Base-by-base conservation (phyloP, 2,888 invertebrate species). In the Pristionchus arcanus region DNA sequence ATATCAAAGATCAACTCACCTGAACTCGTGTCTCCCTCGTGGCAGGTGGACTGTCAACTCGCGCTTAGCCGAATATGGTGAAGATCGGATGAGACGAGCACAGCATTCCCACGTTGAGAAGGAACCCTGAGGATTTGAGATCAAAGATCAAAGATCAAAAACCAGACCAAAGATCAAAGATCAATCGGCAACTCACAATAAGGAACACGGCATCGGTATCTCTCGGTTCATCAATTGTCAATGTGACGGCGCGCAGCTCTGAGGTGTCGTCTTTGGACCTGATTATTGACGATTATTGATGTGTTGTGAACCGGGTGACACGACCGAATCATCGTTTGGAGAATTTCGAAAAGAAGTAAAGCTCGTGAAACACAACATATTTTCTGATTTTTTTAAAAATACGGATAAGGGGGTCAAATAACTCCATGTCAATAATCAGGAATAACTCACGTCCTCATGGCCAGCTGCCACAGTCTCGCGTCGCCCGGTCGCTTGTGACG, bases 91-190 rank as follows among this genome's bases (percentile, higher is more conserved):
- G 34, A 88, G 31, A 55, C 87, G 87, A 0, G 87, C 87, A 34
- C 87, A 88, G 55, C 87, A 88, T n/a, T 88, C 87, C 87, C 87
- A 88, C 3, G 87, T 63, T 13, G 87, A 88, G 87, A 88, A 88
- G 31, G 55, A 37, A 25, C 87, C 87, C 87, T 88, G 31, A 15
- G 31, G 19, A 34, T 28, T 31, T 4, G 71, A 59, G 55, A 34
- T 85, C 31, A 85, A 85, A 55, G 84, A 83, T 55, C 55, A 83
- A 28, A 13, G 11, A 81, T 25, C 5, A n/a, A 25, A 15, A 53
- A 84, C 28, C 31, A n/a, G 21, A 55, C 9, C 53, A 49, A 87
- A 49, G 42, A 49, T 49, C 42, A 49, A 49, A 49, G 42, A 49
- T 49, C 42, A 49, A 49, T 7, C 42, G 4, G 42, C 42, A 49